Evolutionary conservation across 2,113 vertebrate genomes (phyloP), one percentile per base, ranked within the genome.

Genomic region (Proterorhinus semilunaris): DNA sequence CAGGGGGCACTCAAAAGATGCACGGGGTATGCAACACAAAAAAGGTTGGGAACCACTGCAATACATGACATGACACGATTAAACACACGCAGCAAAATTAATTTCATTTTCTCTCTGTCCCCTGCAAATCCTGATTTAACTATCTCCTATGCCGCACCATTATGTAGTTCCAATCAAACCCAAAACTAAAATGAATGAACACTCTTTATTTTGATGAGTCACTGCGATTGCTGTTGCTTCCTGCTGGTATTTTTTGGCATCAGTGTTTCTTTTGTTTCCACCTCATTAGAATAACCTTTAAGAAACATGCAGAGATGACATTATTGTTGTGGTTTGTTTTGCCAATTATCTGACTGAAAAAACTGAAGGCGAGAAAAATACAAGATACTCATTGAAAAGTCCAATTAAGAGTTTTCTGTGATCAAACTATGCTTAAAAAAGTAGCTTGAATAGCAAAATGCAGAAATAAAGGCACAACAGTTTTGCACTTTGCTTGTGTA

Each of bases 271-370:
- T 61, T 44, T n/a, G 42, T n/a, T 61, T 61, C 58, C 58, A 11
- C 58, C 43, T 21, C 21, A 58, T 42, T 58, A 58, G 9, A 58
- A 58, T 58, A 42, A 58, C 55, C 12, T 44, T 61, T 43, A 61
- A 43, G 15, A 43, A 43, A 42, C 36, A 61, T 9, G 16, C 7
- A 44, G 42, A 44, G 42, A 4, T 45, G 36, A 44, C 57, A 59
- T 59, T 61, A n/a, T 44, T 61, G 45, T 45, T 15, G 11, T 42
- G 21, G 21, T 59, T 61, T 61, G 13, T 43, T 61, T 61, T 61
- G 55, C 27, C 17, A 57, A 57, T 57, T 57, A 17, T 53, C 52
- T 53, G 8, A n/a, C 21, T 2, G 11, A 55, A 21, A 16, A 10
- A 21, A 9, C 4, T 55, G 53, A 21, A 21, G 9, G 53, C 27